Conservation (phyloP, 2,113 vertebrate species). For the Electrona antarctica region DNA sequence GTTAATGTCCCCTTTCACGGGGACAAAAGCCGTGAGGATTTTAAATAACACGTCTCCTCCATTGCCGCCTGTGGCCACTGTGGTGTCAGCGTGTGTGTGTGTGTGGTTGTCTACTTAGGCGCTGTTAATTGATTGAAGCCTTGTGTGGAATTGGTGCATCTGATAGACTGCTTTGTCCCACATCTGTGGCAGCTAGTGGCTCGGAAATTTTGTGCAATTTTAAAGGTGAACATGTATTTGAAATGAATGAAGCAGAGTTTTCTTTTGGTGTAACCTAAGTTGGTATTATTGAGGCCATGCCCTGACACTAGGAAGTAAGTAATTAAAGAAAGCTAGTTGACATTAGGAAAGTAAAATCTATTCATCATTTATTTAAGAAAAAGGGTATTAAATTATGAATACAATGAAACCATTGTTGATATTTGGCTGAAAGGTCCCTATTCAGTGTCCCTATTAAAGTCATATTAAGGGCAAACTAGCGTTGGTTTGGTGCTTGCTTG, state of each 20-base stretch:
- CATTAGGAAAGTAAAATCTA: too few relatives aligned
- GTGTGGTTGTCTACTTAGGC: conserved; percentile 85
- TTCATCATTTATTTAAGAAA: neutral
- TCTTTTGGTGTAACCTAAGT: too few relatives aligned
- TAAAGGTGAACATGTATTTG: conserved; percentile 2
- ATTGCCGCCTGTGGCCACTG: conserved; percentile 89
- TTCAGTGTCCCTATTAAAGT: conserved; percentile 45
- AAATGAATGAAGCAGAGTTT: neutral
- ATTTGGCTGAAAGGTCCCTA: conserved; percentile 27
- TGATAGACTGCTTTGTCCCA: conserved; percentile 79
- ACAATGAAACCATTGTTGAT: conserved; percentile 23
- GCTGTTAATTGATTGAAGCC: conserved; percentile 95
- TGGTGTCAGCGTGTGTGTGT: conserved; percentile 19
- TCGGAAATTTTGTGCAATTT: conserved; percentile 78
- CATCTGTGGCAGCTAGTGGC: conserved; percentile 82
- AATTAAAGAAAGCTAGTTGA: too few relatives aligned
- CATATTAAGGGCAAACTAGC: conserved; percentile 49
- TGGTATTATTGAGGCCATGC: too few relatives aligned
- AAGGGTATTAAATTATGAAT: conserved; percentile 23
- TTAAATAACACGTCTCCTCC: conserved; percentile 85
- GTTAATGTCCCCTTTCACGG: conserved; percentile 91
- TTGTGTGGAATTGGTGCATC: conserved; percentile 87
- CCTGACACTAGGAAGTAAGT: too few relatives aligned
- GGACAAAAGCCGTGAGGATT: conserved; percentile 92
- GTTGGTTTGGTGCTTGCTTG: conserved; percentile 38